Conservation (phyloP, 2,113 vertebrate genomes). For the Tautogolabrus adspersus region DNA sequence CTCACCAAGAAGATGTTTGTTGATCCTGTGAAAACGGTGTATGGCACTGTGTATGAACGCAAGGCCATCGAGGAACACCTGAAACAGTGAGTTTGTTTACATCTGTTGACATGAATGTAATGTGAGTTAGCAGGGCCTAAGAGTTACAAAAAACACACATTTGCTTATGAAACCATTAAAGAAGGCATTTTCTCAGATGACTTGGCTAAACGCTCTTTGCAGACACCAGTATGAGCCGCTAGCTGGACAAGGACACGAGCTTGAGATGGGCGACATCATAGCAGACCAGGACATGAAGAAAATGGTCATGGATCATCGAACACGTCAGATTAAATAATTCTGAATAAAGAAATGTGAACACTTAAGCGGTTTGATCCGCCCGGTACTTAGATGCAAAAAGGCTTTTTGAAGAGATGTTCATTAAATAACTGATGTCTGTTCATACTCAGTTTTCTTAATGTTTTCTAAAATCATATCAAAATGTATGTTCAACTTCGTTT, state of each 20-base stretch:
- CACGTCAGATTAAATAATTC: conserved; percentile 52
- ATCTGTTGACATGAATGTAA: not conserved
- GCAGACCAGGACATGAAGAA: conserved; percentile 59
- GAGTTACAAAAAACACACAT: not conserved
- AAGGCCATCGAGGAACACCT: conserved; percentile 72
- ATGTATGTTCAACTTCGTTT: too few relatives aligned
- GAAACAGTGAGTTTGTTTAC: conserved; percentile 52
- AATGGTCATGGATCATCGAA: conserved; percentile 53
- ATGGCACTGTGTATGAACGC: conserved; percentile 67
- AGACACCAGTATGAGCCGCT: conserved; percentile 54
- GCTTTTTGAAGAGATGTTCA: not conserved
- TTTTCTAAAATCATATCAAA: not conserved
- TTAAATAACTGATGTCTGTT: not conserved
- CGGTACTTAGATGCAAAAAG: not conserved
- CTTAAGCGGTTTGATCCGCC: not conserved
- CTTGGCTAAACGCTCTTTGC: not conserved
- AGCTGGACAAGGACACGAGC: conserved; percentile 28
- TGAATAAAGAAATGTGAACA: not conserved
- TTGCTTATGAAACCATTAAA: too few relatives aligned
- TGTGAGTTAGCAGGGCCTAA: not conserved
- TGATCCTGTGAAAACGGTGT: conserved; percentile 72
- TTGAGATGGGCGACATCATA: conserved; percentile 39
- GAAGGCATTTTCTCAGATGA: too few relatives aligned
- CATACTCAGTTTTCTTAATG: too few relatives aligned
- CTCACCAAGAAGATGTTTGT: conserved; percentile 74